Conservation (phyloP, 2,888 invertebrate genomes). For the Caenorhabditis macrosperma region DNA sequence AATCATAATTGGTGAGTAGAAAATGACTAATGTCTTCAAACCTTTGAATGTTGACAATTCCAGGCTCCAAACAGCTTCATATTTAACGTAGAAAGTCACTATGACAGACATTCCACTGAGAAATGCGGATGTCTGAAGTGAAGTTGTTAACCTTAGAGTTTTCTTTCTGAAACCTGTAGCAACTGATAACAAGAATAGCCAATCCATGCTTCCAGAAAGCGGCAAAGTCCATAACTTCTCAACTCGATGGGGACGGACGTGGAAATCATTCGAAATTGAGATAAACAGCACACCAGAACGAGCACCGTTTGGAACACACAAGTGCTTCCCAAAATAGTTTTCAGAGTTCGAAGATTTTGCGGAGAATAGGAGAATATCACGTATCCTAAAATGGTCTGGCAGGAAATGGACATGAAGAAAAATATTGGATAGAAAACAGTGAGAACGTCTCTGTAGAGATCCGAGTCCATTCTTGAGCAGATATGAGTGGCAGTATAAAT, state of each 20-base stretch:
- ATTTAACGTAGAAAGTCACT: slow-evolving; percentile 34
- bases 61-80: slow-evolving; percentile 18
- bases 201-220: slow-evolving; percentile 25
- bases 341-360: slow-evolving; percentile 10
- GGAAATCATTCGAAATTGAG: slow-evolving; percentile 38
- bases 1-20: slow-evolving; percentile 21
- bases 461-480: slow-evolving; percentile 21
- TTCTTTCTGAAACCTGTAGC: slow-evolving; percentile 26
- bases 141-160: not conserved
- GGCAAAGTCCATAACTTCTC: slow-evolving; percentile 21
- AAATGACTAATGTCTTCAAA: not conserved
- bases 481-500: too few species aligned
- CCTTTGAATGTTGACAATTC: slow-evolving; percentile 3
- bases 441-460: slow-evolving; percentile 15
- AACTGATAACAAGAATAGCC: slow-evolving; percentile 21
- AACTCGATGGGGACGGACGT: slow-evolving; percentile 22
- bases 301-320: slow-evolving; percentile 18
- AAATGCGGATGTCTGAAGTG: slow-evolving; percentile 26
- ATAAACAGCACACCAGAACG: slow-evolving; percentile 6
- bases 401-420: not conserved
- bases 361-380: slow-evolving; percentile 32
- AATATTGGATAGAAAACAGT: slow-evolving; percentile 18
- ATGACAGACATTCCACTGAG: slow-evolving; percentile 45
- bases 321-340: slow-evolving; percentile 12
- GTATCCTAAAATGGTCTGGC: slow-evolving; percentile 3